Evolutionary conservation across 2,888 invertebrate species (phyloP).

Genomic region (Brenthis ino): DNA sequence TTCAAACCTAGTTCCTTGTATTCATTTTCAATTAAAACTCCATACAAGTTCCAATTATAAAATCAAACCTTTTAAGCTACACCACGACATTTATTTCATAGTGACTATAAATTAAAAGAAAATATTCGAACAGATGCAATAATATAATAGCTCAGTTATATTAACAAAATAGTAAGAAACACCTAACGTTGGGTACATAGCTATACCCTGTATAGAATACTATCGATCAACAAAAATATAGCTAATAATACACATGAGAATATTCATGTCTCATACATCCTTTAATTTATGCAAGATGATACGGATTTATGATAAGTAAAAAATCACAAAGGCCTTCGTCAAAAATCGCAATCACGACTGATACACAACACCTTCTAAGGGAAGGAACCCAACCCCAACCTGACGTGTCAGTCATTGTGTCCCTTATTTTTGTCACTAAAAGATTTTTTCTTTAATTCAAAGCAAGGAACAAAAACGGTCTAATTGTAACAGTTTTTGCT

Average conservation of each 20-base stretch:
- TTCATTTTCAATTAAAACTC: too few species aligned
- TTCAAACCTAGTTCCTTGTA: too few species aligned
- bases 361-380: constrained; percentile 76
- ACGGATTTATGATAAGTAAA: constrained; percentile 53
- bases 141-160: not conserved
- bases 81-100: not conserved
- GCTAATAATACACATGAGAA: constrained; percentile 73
- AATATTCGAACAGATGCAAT: constrained; percentile 22
- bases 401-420: constrained; percentile 74
- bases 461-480: constrained; percentile 74
- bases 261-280: constrained; percentile 70
- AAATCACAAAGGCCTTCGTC: constrained; percentile 68
- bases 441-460: constrained; percentile 65
- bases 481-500: constrained; percentile 80
- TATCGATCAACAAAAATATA: constrained; percentile 33
- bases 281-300: constrained; percentile 81
- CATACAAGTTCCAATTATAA: too few species aligned
- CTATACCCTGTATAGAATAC: constrained; percentile 28
- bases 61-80: too few species aligned
- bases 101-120: constrained; percentile 12
- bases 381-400: constrained; percentile 60
- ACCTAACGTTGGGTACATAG: constrained; percentile 3
- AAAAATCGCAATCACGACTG: constrained; percentile 73
- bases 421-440: constrained; percentile 76
- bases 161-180: constrained; percentile 14